Conservation (phyloP, 2,113 vertebrate genomes). For the Toxotes jaculatrix region DNA sequence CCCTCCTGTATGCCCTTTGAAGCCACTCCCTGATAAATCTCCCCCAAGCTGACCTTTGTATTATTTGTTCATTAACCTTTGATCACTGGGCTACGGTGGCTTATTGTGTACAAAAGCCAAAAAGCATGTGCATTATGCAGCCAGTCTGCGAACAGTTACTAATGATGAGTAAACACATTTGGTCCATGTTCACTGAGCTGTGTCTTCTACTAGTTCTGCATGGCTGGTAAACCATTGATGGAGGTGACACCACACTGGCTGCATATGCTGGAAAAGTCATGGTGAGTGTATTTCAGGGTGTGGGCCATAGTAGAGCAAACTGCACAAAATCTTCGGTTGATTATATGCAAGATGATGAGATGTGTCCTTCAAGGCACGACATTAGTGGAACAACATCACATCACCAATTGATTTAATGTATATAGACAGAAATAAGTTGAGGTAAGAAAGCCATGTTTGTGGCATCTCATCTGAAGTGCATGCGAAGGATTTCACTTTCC, state of each 20-base stretch:
- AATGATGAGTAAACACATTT: slow-evolving; percentile 74
- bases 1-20: background rate
- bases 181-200: slow-evolving; percentile 63
- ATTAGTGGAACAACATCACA: background rate
- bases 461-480: background rate
- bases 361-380: background rate
- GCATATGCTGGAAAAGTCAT: slow-evolving; percentile 24
- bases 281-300: slow-evolving; percentile 55
- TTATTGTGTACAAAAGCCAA: slow-evolving; percentile 46
- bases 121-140: slow-evolving; percentile 10
- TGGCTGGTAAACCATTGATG: slow-evolving; percentile 58
- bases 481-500: background rate
- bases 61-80: slow-evolving; percentile 66
- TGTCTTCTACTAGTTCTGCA: slow-evolving; percentile 69
- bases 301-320: slow-evolving; percentile 24
- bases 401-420: background rate
- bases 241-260: slow-evolving; percentile 42
- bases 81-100: background rate
- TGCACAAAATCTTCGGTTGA: background rate
- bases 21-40: slow-evolving; percentile 4
- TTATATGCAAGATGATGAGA: slow-evolving; percentile 1
- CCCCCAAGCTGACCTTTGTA: slow-evolving; percentile 32
- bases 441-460: too few species aligned
- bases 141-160: slow-evolving; percentile 46
- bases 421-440: background rate